Evolutionary conservation across 2,888 invertebrate genomes (phyloP), one percentile per base, ranked within the genome.

Genomic region (Pyralis farinalis): DNA sequence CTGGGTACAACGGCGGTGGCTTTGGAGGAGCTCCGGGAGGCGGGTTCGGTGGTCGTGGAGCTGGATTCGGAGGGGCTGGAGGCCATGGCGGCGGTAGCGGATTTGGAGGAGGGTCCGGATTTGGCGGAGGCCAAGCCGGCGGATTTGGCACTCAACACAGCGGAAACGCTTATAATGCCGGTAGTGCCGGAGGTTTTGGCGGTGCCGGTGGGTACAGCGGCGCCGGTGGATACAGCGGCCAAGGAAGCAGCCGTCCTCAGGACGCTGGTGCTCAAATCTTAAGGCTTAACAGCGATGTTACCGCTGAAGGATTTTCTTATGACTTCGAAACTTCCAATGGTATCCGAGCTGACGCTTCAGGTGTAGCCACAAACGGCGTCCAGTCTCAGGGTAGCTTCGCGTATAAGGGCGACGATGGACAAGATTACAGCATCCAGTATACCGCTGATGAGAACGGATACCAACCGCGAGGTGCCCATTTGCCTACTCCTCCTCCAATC

Each of bases 381-480:
- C 87, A 87, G 54, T 83, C 84, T n/a, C 83, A 86, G 20, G 88
- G 88, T 4, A 83, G 82, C 69, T 88, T 86, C 54, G 72, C 71
- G 0, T 88, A 87, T 77, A 87, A 86, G 69, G 88, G 88, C 20
- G 86, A 87, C 38, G 88, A 88, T 63, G 88, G 88, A 32, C 87
- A 87, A 50, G 86, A 86, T 60, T 88, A 88, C 78, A 80, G 77
- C 71, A 85, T 88, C 64, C 72, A 78, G 0, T 88, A 88, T 65
- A 88, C 87, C 28, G 88, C 87, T 70, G 88, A 88, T 34, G 87
- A 88, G 71, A 88, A 88, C 48, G 88, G 88, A 5, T 88, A 58
- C 77, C 76, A 74, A 58, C 87, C 88, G 42, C 76, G 68, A 55
- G 88, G 88, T 36, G 87, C 86, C 36, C 88, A 88, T 55, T 61